Base-by-base conservation (phyloP, 37 sponge, comb jelly and placozoan genomes). In the Tethya wilhelma region DNA sequence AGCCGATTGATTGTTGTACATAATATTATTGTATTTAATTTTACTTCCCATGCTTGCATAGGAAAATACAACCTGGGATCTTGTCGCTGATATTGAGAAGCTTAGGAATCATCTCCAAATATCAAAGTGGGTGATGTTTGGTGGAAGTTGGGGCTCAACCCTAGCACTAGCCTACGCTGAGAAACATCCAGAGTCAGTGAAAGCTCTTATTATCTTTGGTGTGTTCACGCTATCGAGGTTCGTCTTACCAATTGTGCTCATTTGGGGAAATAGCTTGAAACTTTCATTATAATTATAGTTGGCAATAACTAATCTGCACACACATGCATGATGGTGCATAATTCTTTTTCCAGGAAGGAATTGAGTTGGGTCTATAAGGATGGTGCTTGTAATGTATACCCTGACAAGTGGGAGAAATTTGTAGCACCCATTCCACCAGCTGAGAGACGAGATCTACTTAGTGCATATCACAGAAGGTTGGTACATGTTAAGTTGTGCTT, bases 111-210 rank as follows among this genome's bases (percentile, higher is more conserved):
- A 89, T 56, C 59, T 89, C 2, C 70, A 69, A 3, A 77, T 89
- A 34, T 73, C 69, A 14, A 68, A 77, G 68, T 89, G 90, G 90
- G 71, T 83, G 56, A 65, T 89, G 79, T 82, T 83, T 78, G 90
- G 90, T 25, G 90, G 90, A 14, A 89, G 90, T 67, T 89, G 90
- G 90, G 90, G 90, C 23, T 83, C 90, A 19, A 89, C 90, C n/a
- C 90, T 89, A 2, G 65, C 90, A 19, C 72, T 89, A 1, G 33
- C 58, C 46, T 89, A 89, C 56, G 78, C 90, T 37, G 34, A 59
- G 55, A 74, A 55, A 12, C 79, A 89, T 55, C 79, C 90, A 1
- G 84, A 83, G 17, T 20, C 33, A 6, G 90, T 89, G 25, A 83
- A 78, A 69, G 84, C 90, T 9, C 64, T 89, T 5, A 34, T 89